Evolutionary conservation across 2,888 invertebrate genomes (phyloP), one percentile per base, ranked within the genome.

Genomic region (Leptura quadrifasciata): DNA sequence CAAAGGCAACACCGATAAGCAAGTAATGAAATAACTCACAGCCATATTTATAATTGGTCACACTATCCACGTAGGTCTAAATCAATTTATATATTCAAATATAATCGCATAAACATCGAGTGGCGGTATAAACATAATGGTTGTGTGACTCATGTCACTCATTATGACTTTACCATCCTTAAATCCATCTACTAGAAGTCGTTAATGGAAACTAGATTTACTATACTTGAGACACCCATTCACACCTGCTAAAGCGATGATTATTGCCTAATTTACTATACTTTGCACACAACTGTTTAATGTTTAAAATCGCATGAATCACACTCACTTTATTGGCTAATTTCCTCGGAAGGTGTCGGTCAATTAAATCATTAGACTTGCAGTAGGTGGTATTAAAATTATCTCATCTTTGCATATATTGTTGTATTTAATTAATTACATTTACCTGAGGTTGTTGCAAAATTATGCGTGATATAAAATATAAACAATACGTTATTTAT

Each of bases 41-140:
- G 71, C 61, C 39, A 68, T 70, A 80, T 81, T 82, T 80, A 83
- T 82, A 84, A 86, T 86, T 83, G 84, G 83, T 84, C 83, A 82
- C 81, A 83, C 80, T 81, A 79, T 80, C 82, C 82, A 81, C 83
- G 82, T 84, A 83, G 80, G 83, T 80, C 81, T 82, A 82, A 86
- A 85, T 86, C 85, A 84, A 85, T 85, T 86, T 86, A 85, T 86
- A 77, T 85, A 86, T 86, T 86, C 83, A 85, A 85, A 86, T 86
- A 80, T 84, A 86, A 85, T 84, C 85, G 82, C 84, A 85, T 85
- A 85, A 85, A 84, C 84, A 81, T 76, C 61, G 74, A 70, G 73
- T 71, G 78, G 78, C 71, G 74, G 68, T 52, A 76, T 72, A 76
- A 76, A 76, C 76, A 76, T 71, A 74, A 76, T 67, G 60, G 74